These are phyloP conservation scores for Ooceraea biroi DNA, from an alignment of 1,140 invertebrate genomes.

Conservation along the genomic window DNA sequence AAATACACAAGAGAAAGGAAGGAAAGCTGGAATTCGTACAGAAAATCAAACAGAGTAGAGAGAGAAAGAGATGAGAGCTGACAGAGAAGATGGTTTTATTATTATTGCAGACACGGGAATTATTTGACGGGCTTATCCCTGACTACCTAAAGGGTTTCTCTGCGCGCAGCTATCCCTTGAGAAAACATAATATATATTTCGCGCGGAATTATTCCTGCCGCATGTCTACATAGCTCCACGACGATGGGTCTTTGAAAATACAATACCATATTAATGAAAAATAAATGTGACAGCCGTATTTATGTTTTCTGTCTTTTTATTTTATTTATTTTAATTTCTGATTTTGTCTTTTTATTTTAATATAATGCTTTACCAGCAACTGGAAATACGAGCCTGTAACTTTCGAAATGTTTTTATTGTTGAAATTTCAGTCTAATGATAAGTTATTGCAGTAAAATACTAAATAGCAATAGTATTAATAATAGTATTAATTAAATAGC, in stretches of 20 bases:
- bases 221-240: background rate
- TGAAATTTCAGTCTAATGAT: too few species aligned
- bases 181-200: conserved; percentile 47
- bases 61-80: background rate
- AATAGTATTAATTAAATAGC: background rate
- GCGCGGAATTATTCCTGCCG: conserved; percentile 8
- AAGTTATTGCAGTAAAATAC: too few species aligned
- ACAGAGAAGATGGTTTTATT: conserved; percentile 10
- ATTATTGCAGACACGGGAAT: conserved; percentile 4
- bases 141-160: background rate
- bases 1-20: conserved; percentile 6
- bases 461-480: background rate
- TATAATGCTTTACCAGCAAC: background rate
- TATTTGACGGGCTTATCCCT: background rate
- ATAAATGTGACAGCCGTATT: conserved; percentile 7
- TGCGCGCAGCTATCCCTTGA: background rate
- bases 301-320: background rate
- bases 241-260: conserved; percentile 3
- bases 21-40: background rate
- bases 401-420: too few species aligned
- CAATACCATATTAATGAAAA: conserved; percentile 22
- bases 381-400: too few species aligned
- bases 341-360: background rate
- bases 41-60: conserved; percentile 15
- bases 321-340: too few species aligned